Evolutionary conservation across 2,888 invertebrate genomes (phyloP).

Genomic region (Tillus elongatus): DNA sequence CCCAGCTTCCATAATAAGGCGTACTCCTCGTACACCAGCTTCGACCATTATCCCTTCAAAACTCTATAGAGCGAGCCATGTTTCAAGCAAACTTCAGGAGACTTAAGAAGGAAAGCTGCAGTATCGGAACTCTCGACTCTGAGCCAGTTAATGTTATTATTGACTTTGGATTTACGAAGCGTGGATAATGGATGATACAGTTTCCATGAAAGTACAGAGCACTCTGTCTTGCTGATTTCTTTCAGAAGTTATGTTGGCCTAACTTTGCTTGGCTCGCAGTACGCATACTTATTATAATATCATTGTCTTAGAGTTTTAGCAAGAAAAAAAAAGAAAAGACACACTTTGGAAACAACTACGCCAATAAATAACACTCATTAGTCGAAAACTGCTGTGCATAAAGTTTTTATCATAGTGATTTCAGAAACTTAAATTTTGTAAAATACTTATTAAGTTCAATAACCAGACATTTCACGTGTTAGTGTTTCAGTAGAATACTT

Average conservation of each 20-base stretch:
- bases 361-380: conserved; percentile 1
- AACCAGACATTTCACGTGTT: too few relatives aligned
- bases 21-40: too few relatives aligned
- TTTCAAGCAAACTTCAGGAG: conserved; percentile 20
- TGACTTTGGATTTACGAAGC: conserved; percentile 36
- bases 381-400: too few relatives aligned
- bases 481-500: too few relatives aligned
- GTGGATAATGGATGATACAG: conserved; percentile 34
- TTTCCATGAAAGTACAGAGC: conserved; percentile 7
- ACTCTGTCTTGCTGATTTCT: background rate
- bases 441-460: too few relatives aligned
- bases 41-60: conserved; percentile 3
- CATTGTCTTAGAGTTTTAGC: conserved; percentile 3
- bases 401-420: too few relatives aligned
- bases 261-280: conserved; percentile 1
- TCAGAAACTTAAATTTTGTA: too few relatives aligned
- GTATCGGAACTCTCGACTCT: conserved; percentile 30
- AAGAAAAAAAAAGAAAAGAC: background rate
- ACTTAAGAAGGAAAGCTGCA: too few relatives aligned
- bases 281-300: conserved; percentile 2
- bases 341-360: background rate
- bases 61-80: conserved; percentile 13
- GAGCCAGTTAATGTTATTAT: conserved; percentile 35
- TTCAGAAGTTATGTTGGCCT: too few relatives aligned
- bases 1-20: too few relatives aligned